Evolutionary conservation across 1,140 invertebrate genomes (phyloP), one percentile per base, ranked within the genome.

Genomic region (Thaumatotibia leucotreta): DNA sequence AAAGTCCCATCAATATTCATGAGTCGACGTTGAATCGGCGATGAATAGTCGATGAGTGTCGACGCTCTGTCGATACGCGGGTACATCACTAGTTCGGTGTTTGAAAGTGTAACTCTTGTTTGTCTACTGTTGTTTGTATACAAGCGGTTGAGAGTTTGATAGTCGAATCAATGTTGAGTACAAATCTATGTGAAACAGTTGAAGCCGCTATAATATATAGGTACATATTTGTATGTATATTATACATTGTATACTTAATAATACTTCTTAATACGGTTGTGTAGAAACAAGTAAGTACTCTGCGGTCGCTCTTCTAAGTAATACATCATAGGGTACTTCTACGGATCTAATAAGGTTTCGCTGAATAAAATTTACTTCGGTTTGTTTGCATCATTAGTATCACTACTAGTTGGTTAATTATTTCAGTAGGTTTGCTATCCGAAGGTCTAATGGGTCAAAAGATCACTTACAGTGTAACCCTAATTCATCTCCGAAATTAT

Each of bases 1-100:
- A 83, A 80, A 83, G 76, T 80, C 64, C 50, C 69, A 82, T 87
- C 75, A 84, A 87, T 87, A 87, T 87, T 81, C 77, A 87, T 86
- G 75, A 79, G 70, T 14, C n/a, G n/a, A 72, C 61, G 52, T 68
- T 64, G 69, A 69, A 72, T 58, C 66, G 68, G 62, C 74, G 72
- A 83, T 83, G 80, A 83, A 84, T 84, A 80, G 76, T 74, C 77
- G 73, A 80, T 76, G 78, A 82, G 72, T 69, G 66, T 70, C n/a
- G n/a, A n/a, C n/a, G n/a, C n/a, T n/a, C n/a, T n/a, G n/a, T n/a
- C 54, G 72, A 73, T 75, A 76, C 65, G 66, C 73, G 69, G 64
- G 75, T 73, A 54, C 68, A 58, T 52, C 68, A 66, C 68, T 68
- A 68, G 63, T 67, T 50, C 17, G 22, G 32, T 31, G 31, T 24